These are phyloP conservation scores for Chelmon rostratus DNA, from an alignment of 2,797 vertebrate genomes.

Conservation along the genomic window DNA sequence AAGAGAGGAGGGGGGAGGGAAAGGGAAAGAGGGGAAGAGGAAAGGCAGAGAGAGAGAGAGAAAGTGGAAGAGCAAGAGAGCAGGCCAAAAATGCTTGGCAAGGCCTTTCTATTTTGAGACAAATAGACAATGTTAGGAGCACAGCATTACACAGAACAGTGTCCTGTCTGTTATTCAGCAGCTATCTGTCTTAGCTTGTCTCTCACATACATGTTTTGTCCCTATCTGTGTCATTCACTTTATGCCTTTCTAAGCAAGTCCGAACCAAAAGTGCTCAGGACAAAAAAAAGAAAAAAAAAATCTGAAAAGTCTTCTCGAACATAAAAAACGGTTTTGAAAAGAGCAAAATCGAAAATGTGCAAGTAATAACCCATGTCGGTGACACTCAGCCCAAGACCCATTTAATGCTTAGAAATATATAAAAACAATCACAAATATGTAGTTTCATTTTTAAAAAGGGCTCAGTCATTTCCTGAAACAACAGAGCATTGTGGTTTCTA, in stretches of 20 bases:
- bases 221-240: background rate
- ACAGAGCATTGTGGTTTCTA: background rate
- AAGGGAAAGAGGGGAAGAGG: constrained; percentile 26
- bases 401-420: background rate
- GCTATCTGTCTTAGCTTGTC: constrained; percentile 31
- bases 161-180: constrained; percentile 64
- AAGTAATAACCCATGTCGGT: background rate
- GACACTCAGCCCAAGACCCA: background rate
- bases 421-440: background rate
- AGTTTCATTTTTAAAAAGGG: background rate
- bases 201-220: constrained; percentile 8
- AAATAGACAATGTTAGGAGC: constrained; percentile 73
- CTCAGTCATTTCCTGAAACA: background rate
- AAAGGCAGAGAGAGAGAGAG: constrained; percentile 23
- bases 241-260: background rate
- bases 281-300: no score
- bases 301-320: background rate
- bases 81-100: constrained; percentile 73
- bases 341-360: background rate
- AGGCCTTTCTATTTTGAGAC: constrained; percentile 78
- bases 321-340: background rate
- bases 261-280: background rate
- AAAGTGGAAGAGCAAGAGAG: constrained; percentile 49
- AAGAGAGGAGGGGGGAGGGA: constrained; percentile 1
- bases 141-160: constrained; percentile 56